phyloP scores from a whole-genome alignment of 2,113 vertebrate species.

The Arizona elegans region DNA sequence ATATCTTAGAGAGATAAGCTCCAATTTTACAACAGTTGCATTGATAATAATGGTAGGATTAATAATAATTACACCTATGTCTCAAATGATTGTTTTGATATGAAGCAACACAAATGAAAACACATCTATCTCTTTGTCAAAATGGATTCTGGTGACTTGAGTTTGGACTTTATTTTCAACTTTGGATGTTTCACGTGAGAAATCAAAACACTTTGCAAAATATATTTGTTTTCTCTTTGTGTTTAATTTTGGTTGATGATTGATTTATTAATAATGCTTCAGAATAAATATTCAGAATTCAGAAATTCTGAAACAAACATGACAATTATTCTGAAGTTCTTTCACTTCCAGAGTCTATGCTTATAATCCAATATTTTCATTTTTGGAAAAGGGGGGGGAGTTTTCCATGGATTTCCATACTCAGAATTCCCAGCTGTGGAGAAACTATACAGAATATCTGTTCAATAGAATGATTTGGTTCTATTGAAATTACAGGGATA shows the following conservation, averaged over 20 bases:
- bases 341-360: not conserved
- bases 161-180: not conserved
- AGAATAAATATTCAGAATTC: not conserved
- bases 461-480: not conserved
- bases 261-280: not conserved
- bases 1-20: not conserved
- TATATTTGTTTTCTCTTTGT: not conserved
- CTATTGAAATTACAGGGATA: not conserved
- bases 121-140: not conserved
- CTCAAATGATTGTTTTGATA: not conserved
- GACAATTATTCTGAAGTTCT: not conserved
- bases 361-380: not conserved
- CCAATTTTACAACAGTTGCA: not conserved
- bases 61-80: not conserved
- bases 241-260: not conserved
- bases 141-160: not conserved
- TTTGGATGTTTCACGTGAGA: not conserved
- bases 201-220: not conserved
- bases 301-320: not conserved
- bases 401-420: not conserved
- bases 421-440: not conserved
- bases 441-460: not conserved
- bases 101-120: not conserved
- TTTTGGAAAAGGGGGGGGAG: not conserved
- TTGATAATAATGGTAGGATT: not conserved